These are phyloP conservation scores for Oligia strigilis DNA, from an alignment of 2,888 invertebrate species.

Conservation along the genomic window DNA sequence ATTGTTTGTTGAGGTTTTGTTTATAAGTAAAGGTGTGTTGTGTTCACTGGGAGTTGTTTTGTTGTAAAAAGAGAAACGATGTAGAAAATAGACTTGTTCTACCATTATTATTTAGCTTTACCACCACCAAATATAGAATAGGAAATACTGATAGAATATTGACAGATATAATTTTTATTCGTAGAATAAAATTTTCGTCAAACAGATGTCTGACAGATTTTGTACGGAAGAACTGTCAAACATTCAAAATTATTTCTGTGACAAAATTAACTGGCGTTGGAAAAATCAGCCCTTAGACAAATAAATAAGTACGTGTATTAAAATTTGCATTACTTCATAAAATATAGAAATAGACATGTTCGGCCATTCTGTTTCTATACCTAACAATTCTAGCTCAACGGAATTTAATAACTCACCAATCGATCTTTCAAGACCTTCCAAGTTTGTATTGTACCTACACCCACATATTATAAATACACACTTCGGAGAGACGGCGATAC, in stretches of 20 bases:
- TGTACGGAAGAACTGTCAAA: too few species aligned
- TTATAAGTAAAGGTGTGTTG: constrained; percentile 8
- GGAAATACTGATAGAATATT: too few species aligned
- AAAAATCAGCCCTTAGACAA: neutral
- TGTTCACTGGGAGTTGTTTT: neutral
- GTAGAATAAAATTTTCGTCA: too few species aligned
- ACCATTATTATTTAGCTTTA: too few species aligned
- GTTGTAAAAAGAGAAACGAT: neutral
- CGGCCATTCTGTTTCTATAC: neutral
- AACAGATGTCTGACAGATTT: too few species aligned
- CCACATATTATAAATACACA: constrained; percentile 11
- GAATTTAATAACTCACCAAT: constrained; percentile 50
- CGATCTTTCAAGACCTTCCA: constrained; percentile 39
- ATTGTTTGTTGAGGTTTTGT: constrained; percentile 26
- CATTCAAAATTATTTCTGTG: too few species aligned
- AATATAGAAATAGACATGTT: neutral
- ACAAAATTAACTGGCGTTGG: too few species aligned
- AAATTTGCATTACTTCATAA: neutral
- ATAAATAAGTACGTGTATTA: too few species aligned
- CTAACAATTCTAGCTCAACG: constrained; percentile 18
- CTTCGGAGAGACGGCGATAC: constrained; percentile 24
- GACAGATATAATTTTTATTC: too few species aligned
- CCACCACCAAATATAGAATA: too few species aligned
- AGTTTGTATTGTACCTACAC: constrained; percentile 17
- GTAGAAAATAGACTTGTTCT: too few species aligned